A percentile compares a stretch with the other conserved stretches of the same genome.
Evolutionary conservation across 2,797 vertebrate genomes (phyloP).

Genomic region (Bovichtus diacanthus): DNA sequence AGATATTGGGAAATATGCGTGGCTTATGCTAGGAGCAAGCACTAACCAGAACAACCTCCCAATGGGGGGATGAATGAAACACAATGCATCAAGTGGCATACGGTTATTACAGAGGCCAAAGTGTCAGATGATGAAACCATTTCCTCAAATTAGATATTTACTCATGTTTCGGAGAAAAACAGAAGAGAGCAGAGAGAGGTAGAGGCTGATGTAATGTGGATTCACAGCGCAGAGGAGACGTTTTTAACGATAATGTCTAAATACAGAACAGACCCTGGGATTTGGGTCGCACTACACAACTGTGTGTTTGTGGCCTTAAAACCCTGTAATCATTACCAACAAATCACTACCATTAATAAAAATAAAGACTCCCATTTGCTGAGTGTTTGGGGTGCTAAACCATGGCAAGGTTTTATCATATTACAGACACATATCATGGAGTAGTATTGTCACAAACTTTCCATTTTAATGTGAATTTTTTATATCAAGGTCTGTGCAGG

Average conservation of each 20-base stretch:
- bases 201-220: conserved; percentile 38
- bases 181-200: conserved; percentile 5
- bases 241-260: conserved; percentile 51
- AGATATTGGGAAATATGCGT: no score
- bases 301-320: conserved; percentile 35
- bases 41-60: conserved; percentile 42
- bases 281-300: conserved; percentile 33
- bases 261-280: conserved; percentile 24
- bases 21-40: conserved; percentile 41
- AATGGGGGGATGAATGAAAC: conserved; percentile 47
- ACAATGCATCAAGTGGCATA: conserved; percentile 59
- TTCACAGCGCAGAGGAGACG: conserved; percentile 51
- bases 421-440: conserved; percentile 16
- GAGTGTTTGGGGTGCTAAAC: conserved; percentile 26
- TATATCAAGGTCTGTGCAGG: background rate
- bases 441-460: background rate
- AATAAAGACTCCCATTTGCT: conserved; percentile 38
- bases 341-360: conserved; percentile 65
- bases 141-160: conserved; percentile 71
- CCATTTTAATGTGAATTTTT: background rate
- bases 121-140: conserved; percentile 57
- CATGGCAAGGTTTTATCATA: conserved; percentile 22
- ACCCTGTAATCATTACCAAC: conserved; percentile 39
- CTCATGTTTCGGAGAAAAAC: conserved; percentile 57
- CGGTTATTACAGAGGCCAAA: conserved; percentile 63